A percentile compares a stretch with the other conserved stretches of the same genome.
phyloP scores from a whole-genome alignment of 2,888 invertebrate genomes.

The Agrochola lychnidis region DNA sequence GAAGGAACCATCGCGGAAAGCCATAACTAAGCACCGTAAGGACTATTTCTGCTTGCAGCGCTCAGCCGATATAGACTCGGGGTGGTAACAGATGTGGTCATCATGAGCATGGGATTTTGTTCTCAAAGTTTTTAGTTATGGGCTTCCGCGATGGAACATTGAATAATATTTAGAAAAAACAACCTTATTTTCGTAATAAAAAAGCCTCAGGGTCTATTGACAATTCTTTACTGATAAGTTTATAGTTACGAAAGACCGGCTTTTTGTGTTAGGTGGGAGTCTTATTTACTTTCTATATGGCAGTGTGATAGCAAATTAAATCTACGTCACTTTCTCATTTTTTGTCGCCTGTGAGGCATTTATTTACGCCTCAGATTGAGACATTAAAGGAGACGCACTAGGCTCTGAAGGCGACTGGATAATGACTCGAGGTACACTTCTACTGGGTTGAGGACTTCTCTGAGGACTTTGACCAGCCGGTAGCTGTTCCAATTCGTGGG shows the following conservation, averaged over 20 bases:
- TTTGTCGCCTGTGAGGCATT: background rate
- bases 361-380: constrained; percentile 26
- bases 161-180: too few species aligned
- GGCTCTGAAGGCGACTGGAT: constrained; percentile 80
- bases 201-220: background rate
- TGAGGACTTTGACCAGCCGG: constrained; percentile 37
- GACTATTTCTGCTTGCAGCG: too few species aligned
- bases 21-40: too few species aligned
- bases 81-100: too few species aligned
- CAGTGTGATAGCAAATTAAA: constrained; percentile 21
- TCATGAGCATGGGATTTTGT: too few species aligned
- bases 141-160: too few species aligned
- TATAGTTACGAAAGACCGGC: background rate
- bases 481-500: constrained; percentile 73
- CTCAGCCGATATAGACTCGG: too few species aligned
- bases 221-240: background rate
- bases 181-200: background rate
- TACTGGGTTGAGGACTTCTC: constrained; percentile 59
- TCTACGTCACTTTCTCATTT: background rate
- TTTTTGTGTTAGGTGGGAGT: constrained; percentile 21
- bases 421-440: constrained; percentile 71
- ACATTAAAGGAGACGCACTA: constrained; percentile 61
- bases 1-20: too few species aligned
- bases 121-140: too few species aligned
- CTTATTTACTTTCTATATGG: background rate